phyloP scores from a whole-genome alignment of 2,797 vertebrate species.

The Uromys caudimaculatus region DNA sequence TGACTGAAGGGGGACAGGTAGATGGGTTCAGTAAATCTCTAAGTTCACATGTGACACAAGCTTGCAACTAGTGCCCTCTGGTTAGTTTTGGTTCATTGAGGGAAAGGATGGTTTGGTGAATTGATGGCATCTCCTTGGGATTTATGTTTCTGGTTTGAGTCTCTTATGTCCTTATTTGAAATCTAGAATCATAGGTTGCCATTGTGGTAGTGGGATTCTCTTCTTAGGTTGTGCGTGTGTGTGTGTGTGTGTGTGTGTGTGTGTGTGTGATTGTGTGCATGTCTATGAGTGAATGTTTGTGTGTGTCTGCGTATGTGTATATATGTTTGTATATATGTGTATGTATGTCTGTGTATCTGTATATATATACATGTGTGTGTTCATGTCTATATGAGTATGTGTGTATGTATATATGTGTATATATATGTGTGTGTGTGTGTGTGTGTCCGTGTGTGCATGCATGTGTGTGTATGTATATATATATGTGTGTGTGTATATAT shows the following conservation, averaged over 20 bases:
- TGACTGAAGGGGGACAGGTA: background rate
- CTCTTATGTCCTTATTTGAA: background rate
- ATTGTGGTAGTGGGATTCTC: background rate
- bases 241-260: background rate
- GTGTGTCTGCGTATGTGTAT: too few relatives aligned
- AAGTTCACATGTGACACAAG: background rate
- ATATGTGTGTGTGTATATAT: background rate
- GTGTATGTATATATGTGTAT: too few relatives aligned
- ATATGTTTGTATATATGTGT: too few relatives aligned
- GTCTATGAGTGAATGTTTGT: too few relatives aligned
- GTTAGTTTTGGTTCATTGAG: background rate
- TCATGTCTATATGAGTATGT: too few relatives aligned
- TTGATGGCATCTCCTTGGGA: background rate
- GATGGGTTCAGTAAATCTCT: background rate
- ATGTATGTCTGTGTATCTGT: too few relatives aligned
- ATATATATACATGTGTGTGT: too few relatives aligned
- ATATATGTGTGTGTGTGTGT: too few relatives aligned
- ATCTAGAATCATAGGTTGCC: background rate
- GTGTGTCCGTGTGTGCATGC: background rate
- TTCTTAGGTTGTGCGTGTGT: background rate
- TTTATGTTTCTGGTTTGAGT: background rate
- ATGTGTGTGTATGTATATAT: too few relatives aligned
- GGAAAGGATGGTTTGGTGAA: background rate
- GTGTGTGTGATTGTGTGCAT: too few relatives aligned
- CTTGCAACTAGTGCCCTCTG: background rate